Evolutionary conservation across 2,888 invertebrate genomes (phyloP).

Genomic region (Drosophila subquinaria): DNA sequence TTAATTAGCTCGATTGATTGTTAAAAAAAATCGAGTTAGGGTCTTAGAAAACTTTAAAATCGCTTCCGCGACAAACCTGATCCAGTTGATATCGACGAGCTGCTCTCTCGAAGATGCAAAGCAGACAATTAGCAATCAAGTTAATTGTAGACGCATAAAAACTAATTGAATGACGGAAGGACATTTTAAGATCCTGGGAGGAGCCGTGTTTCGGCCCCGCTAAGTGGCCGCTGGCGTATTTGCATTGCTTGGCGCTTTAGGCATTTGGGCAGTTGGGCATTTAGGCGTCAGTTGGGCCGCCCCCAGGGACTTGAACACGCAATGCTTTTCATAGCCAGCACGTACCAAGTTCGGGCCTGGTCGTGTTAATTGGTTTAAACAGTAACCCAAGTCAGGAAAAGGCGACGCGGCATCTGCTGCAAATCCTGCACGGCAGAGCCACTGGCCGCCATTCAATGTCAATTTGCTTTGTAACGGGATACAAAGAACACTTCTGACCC

Average conservation of each 20-base stretch:
- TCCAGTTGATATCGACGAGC: background rate
- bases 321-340: slow-evolving; percentile 31
- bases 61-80: background rate
- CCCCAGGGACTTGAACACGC: slow-evolving; percentile 54
- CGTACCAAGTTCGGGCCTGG: slow-evolving; percentile 25
- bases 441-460: slow-evolving; percentile 58
- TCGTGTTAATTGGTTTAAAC: slow-evolving; percentile 79
- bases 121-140: slow-evolving; percentile 36
- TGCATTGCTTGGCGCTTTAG: slow-evolving; percentile 59
- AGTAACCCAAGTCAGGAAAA: slow-evolving; percentile 64
- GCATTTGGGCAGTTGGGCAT: slow-evolving; percentile 26
- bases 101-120: slow-evolving; percentile 28
- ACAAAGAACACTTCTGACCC: slow-evolving; percentile 29
- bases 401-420: slow-evolving; percentile 40
- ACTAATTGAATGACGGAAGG: slow-evolving; percentile 48
- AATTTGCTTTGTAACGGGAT: slow-evolving; percentile 78
- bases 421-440: slow-evolving; percentile 55
- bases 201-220: slow-evolving; percentile 49
- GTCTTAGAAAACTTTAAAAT: no score
- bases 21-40: no score
- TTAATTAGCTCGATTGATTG: no score
- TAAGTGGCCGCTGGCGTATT: slow-evolving; percentile 71
- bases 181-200: background rate
- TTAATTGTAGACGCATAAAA: slow-evolving; percentile 52
- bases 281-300: slow-evolving; percentile 1